A percentile compares a stretch with the other conserved stretches of the same genome.
phyloP scores from a whole-genome alignment of 2,113 vertebrate genomes.

The Oreochromis tanganicae region DNA sequence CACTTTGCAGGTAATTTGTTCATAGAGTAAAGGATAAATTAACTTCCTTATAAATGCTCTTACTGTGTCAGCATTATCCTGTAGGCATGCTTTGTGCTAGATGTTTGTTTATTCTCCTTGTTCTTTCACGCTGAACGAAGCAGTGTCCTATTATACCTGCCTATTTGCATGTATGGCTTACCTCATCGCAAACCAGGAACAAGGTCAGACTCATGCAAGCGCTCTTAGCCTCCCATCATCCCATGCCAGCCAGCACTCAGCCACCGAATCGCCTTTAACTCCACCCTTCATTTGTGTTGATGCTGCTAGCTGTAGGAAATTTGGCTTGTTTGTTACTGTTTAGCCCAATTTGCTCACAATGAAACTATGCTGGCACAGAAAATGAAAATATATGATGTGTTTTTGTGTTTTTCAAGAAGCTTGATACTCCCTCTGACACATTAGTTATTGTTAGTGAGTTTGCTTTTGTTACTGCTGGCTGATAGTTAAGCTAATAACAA shows the following conservation, averaged over 20 bases:
- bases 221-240: not conserved
- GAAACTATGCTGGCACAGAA: not conserved
- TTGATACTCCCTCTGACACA: not conserved
- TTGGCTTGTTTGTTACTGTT: not conserved
- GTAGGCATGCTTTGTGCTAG: not conserved
- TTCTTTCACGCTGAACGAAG: not conserved
- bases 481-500: not conserved
- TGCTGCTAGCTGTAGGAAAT: not conserved
- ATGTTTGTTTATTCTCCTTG: not conserved
- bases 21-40: not conserved
- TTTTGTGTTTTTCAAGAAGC: not conserved
- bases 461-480: not conserved
- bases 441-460: not conserved
- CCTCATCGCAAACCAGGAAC: not conserved
- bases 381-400: not conserved
- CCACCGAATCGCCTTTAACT: not conserved
- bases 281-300: not conserved
- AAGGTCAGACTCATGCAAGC: not conserved
- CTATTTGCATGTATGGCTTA: conserved; percentile 44
- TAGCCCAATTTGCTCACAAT: not conserved
- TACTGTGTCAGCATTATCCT: not conserved
- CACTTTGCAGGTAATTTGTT: not conserved
- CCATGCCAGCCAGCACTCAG: not conserved
- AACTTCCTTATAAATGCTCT: not conserved
- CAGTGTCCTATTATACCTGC: not conserved